A percentile compares a stretch with the other conserved stretches of the same genome.
Conservation (phyloP, 2,888 invertebrate species). For the Achlya flavicornis region DNA sequence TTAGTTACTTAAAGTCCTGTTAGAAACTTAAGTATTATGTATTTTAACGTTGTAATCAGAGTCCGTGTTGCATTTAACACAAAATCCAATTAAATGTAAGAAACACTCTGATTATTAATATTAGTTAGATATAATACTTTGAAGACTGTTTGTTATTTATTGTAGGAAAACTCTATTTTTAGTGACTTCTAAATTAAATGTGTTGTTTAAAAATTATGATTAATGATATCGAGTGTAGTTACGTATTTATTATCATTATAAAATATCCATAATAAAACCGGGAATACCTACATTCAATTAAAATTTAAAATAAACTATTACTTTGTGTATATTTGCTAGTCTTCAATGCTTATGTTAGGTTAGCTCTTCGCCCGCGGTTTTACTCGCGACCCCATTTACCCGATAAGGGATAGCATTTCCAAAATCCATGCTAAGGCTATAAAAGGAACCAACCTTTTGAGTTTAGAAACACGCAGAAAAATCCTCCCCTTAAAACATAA, state of each 20-base stretch:
- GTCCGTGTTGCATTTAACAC: constrained; percentile 1
- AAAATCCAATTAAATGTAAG: constrained; percentile 7
- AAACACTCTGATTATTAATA: constrained; percentile 1
- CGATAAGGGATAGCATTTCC: too few species aligned
- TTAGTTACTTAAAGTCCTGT: not conserved
- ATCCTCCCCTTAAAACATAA: too few species aligned
- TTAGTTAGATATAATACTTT: not conserved
- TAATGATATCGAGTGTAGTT: not conserved
- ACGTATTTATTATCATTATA: not conserved
- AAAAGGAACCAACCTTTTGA: too few species aligned
- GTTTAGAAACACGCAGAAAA: too few species aligned
- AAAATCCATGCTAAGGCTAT: too few species aligned
- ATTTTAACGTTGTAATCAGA: constrained; percentile 1
- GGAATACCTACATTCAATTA: too few species aligned
- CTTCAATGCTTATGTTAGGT: too few species aligned
- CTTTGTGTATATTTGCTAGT: not conserved
- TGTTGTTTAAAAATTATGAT: not conserved
- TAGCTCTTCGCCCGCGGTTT: too few species aligned
- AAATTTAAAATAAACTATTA: not conserved
- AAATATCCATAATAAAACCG: too few species aligned
- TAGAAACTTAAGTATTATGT: not conserved
- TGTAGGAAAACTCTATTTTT: too few species aligned
- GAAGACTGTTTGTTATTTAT: not conserved
- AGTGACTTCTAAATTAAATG: not conserved
- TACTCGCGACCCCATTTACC: too few species aligned